Evolutionary conservation across 1,140 invertebrate species (phyloP), one percentile per base, ranked within the genome.

Genomic region (Cecropterus lyciades): DNA sequence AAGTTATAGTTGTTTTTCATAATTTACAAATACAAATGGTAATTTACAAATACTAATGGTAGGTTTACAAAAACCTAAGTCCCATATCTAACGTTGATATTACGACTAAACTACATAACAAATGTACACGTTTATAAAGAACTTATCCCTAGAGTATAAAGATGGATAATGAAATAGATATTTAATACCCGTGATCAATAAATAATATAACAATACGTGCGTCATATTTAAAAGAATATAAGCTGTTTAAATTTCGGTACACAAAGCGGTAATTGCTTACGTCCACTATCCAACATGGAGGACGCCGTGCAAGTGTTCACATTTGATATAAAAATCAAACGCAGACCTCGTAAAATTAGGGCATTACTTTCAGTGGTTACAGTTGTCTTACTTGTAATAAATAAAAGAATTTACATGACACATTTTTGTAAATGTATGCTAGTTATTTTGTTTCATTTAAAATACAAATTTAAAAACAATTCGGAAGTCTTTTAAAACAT

Each of bases 61-160:
- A n/a, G 30, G 37, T 30, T 45, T 57, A 57, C 42, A 57, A 57
- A 53, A 45, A 57, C 17, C 8, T 42, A 57, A 10, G 37, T 24
- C 37, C n/a, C 7, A 56, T 42, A 43, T 40, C 37, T 43, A 45
- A 24, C 10, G 53, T 8, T 20, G 11, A 43, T 42, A 42, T 45
- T 24, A 27, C 37, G 16, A 72, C 75, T 86, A 87, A 83, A 69
- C 82, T 85, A 85, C 79, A 84, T 87, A 89, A 89, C 84, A 86
- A 79, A 73, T 82, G 73, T 87, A 85, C 82, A 85, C 14, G 62
- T 52, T 73, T 63, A 56, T 57, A 40, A n/a, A 51, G 51, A 40
- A 52, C 52, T 6, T 40, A 17, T 10, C 14, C 10, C 10, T 9
- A 55, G 16, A 40, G 49, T 33, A 10, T 33, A 69, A 67, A 65